Base-by-base conservation (phyloP, 2,797 vertebrate species). In the Notoglanidium macrostoma region DNA sequence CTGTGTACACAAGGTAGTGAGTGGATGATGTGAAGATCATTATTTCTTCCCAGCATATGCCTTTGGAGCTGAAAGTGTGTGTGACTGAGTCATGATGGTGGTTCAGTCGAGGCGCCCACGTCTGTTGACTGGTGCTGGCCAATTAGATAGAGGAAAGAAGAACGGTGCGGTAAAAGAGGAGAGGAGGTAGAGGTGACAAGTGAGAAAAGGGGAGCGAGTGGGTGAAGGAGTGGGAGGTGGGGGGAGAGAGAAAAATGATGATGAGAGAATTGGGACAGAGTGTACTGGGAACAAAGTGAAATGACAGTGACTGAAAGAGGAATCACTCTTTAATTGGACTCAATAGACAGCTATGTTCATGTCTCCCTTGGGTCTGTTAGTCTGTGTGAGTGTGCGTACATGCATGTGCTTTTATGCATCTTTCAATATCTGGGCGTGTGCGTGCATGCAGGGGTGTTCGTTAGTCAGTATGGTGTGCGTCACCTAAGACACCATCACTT, bases 331-430 rank as follows among this genome's bases (percentile, higher is more conserved):
- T 95, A 95, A 95, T 95, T 95, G 93, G 94, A 94, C 91, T 82
- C 91, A 91, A 92, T 92, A 92, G 94, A 94, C 93, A 92, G 90
- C 79, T 89, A 94, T 93, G 92, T 88, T 88, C 93, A 93, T 90
- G 91, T 91, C 92, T 95, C 94, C 92, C 93, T 93, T 91, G 90
- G 91, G 95, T 94, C 94, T 93, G 93, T 95, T 95, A 93, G 94
- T 54, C 49, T 67, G 85, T 57, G 57, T 59, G 19, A 46, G 59
- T 78, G 79, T 10, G 10, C 29, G 63, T 3, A 32, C 0, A 8
- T 1, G 32, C 40, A 23, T 72, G 10, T 15, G 21, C 44, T n/a
- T 49, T n/a, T 74, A 44, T 32, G 26, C 17, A 51, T 9, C 26
- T 29, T 77, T 77, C 7, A 77, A 54, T 29, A 54, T 54, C 5